Evolutionary conservation across 2,888 invertebrate genomes (phyloP), one percentile per base, ranked within the genome.

Genomic region (Adelphocoris suturalis): DNA sequence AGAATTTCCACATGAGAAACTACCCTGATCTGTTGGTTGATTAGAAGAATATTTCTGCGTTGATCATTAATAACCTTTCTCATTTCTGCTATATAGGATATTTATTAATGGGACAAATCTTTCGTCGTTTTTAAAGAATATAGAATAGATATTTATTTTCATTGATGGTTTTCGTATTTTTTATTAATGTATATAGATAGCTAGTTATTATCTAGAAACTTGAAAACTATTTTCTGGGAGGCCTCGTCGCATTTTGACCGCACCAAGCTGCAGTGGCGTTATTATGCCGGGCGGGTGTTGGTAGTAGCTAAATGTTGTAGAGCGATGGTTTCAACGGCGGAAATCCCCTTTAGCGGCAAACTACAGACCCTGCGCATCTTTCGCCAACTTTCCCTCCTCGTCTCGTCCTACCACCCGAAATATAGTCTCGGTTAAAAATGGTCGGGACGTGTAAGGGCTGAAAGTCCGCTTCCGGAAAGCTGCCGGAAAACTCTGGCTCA

Each of bases 351-450:
- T n/a, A 57, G 5, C 57, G 57, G 37, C 16, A 57, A 57, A 57
- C 57, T 14, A 57, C 19, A 57, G n/a, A 13, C 14, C n/a, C n/a
- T 5, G n/a, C 14, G 57, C 14, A n/a, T 57, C 19, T 57, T 57
- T n/a, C n/a, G 57, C 7, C 16, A 16, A 37, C 37, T 37, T 7
- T n/a, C 52, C 52, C 52, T 48, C 13, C 55, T n/a, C n/a, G n/a
- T n/a, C 37, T 37, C 37, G 37, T 37, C 37, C 37, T 37, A 37
- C 37, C 2, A 37, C 37, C 7, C 57, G n/a, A 57, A n/a, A 57
- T 57, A 57, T n/a, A 57, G 57, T 57, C 16, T 57, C n/a, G 57
- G 57, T n/a, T 57, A 57, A 57, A 57, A 57, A 57, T 57, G 57
- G 57, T 57, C 16, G 57, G 14, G 7, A 57, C 57, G 57, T 57